Conservation (phyloP, 2,888 invertebrate genomes). For the Orthosia gracilis region DNA sequence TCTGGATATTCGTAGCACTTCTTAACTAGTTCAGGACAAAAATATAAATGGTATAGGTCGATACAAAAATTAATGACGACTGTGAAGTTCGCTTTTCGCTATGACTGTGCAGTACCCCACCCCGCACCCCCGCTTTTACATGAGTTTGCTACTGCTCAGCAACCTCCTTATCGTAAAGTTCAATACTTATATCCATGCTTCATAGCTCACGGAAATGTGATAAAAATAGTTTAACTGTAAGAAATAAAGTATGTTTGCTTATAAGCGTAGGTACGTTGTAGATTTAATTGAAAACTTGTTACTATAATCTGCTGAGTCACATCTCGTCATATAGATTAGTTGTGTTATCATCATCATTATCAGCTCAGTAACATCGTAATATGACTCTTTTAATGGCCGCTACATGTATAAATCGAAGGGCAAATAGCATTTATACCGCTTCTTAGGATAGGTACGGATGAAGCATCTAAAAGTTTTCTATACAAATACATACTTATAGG, state of each 20-base stretch:
- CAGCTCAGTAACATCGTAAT: not conserved
- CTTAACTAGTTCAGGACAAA: no score
- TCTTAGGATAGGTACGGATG: no score
- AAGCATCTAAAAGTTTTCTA: no score
- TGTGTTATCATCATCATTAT: not conserved
- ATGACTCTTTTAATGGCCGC: not conserved
- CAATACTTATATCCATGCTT: conserved; percentile 13
- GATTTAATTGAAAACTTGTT: conserved; percentile 3
- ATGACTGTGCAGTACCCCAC: no score
- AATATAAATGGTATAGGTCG: no score
- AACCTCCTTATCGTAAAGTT: no score
- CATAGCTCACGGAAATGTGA: not conserved
- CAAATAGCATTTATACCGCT: not conserved
- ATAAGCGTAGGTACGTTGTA: not conserved
- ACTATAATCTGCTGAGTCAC: conserved; percentile 5
- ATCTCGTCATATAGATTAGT: not conserved
- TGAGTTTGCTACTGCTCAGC: no score
- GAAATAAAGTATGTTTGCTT: not conserved
- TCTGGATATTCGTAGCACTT: no score
- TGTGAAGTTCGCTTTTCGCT: no score
- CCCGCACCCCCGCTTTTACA: no score
- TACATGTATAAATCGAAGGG: not conserved
- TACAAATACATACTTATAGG: no score
- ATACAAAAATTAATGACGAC: no score
- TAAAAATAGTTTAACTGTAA: conserved; percentile 9